Conservation (phyloP, 2,797 vertebrate species). For the Peromyscus attwateri region DNA sequence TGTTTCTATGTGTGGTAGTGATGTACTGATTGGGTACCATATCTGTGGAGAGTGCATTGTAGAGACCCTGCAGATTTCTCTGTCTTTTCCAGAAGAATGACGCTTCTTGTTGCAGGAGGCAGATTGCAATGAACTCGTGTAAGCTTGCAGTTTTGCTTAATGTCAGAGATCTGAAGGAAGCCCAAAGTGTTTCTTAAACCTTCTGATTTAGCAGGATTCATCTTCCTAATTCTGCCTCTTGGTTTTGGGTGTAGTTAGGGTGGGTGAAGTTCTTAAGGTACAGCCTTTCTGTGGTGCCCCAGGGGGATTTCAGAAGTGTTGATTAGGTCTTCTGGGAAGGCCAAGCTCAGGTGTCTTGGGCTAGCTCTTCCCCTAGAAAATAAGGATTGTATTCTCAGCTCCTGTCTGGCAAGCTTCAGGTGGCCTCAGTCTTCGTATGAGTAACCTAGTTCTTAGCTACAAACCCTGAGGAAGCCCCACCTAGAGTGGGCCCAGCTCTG, state of each 20-base stretch:
- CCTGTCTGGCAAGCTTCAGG: not conserved
- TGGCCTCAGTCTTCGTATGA: not conserved
- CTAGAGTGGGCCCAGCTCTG: not conserved
- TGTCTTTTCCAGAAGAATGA: conserved; percentile 32
- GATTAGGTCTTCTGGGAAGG: not conserved
- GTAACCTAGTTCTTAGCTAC: not conserved
- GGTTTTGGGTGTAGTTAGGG: conserved; percentile 21
- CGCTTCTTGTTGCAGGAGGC: not conserved
- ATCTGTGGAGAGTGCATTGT: not conserved
- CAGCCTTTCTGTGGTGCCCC: not conserved
- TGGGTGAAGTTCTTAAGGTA: not conserved
- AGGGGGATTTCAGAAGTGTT: not conserved
- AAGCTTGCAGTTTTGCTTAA: conserved; percentile 14
- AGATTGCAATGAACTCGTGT: not conserved
- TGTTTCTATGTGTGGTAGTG: conserved; percentile 43
- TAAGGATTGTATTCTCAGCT: not conserved
- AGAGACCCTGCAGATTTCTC: conserved; percentile 1
- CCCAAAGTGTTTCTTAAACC: not conserved
- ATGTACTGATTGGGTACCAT: not conserved
- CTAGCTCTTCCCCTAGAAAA: not conserved
- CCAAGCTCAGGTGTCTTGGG: not conserved
- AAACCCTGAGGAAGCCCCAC: not conserved
- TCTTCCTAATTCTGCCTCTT: conserved; percentile 22
- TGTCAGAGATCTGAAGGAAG: conserved; percentile 44
- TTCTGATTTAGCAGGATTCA: conserved; percentile 2